Evolutionary conservation across 92 coral and sea anemone genomes (phyloP).

Genomic region (Parazoanthus atlanticus): DNA sequence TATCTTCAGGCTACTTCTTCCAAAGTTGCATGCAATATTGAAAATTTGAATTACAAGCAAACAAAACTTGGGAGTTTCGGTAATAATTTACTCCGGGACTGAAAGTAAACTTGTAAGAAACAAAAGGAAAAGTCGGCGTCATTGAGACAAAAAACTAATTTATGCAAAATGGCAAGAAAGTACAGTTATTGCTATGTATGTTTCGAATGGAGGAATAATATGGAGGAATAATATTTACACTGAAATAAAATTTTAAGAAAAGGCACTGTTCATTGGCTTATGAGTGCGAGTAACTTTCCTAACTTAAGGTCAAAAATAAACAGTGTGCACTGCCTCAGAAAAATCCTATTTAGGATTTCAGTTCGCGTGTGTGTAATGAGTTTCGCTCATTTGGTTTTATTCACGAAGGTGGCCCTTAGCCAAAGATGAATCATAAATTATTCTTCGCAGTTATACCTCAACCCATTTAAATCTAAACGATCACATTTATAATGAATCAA

Average conservation of each 20-base stretch:
- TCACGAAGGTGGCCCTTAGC: background rate
- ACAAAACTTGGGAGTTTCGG: background rate
- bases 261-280: background rate
- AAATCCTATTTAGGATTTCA: background rate
- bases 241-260: background rate
- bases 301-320: background rate
- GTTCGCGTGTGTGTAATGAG: background rate
- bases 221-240: background rate
- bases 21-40: background rate
- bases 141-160: background rate
- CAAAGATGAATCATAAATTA: background rate
- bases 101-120: background rate
- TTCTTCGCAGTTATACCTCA: background rate
- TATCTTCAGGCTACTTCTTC: background rate
- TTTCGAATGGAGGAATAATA: too few relatives aligned
- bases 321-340: background rate
- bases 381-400: slow-evolving; percentile 9
- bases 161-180: background rate
- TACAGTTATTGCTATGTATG: background rate
- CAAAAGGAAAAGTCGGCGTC: background rate
- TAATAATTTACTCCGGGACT: background rate
- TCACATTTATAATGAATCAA: background rate
- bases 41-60: background rate
- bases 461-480: background rate
- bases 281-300: background rate